A percentile compares a stretch with the other conserved stretches of the same genome.
Evolutionary conservation across 2,797 vertebrate genomes (phyloP).

Genomic region (Tangara arthus): DNA sequence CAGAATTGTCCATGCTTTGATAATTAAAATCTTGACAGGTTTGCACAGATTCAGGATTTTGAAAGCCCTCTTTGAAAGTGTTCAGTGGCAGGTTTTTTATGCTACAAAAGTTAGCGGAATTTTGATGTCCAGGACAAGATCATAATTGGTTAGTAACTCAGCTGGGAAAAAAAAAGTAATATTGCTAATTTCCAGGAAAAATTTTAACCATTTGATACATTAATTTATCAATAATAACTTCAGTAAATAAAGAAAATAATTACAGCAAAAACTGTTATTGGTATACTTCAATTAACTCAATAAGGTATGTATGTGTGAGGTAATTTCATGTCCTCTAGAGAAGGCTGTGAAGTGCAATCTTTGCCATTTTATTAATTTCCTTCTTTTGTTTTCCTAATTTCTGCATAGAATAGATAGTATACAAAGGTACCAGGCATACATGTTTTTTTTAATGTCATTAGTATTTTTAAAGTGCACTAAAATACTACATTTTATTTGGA

Average conservation of each 20-base stretch:
- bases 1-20: background rate
- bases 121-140: background rate
- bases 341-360: background rate
- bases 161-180: background rate
- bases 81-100: background rate
- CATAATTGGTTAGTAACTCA: background rate
- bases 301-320: background rate
- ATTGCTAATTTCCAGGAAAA: background rate
- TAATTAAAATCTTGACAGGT: background rate
- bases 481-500: background rate
- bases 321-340: background rate
- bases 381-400: background rate
- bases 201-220: background rate
- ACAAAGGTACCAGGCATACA: background rate
- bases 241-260: background rate
- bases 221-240: background rate
- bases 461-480: background rate
- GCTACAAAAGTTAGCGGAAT: background rate
- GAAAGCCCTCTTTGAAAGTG: background rate
- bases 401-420: background rate
- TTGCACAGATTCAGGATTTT: background rate
- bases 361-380: fast-evolving
- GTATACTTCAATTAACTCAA: background rate
- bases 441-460: background rate
- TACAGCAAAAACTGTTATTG: background rate